These are phyloP conservation scores for Lycodopsis pacificus DNA, from an alignment of 2,797 vertebrate species.

Conservation along the genomic window DNA sequence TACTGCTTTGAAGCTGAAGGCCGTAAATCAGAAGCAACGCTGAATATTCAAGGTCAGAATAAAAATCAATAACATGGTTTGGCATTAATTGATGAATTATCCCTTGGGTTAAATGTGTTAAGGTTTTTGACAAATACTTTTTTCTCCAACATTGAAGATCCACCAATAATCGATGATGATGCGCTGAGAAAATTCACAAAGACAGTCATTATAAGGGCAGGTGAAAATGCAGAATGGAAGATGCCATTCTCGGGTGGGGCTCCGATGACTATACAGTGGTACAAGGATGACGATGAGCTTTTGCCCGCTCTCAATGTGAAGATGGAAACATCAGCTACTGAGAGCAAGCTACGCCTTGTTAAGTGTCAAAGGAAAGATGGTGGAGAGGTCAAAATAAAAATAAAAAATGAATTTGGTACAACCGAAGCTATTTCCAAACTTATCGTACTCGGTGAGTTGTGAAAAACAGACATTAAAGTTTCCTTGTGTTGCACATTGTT, in stretches of 20 bases:
- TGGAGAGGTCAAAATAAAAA: slow-evolving; percentile 88
- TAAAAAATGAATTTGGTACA: slow-evolving; percentile 88
- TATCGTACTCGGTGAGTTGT: slow-evolving; percentile 87
- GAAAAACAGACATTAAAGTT: background rate
- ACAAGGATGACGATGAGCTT: slow-evolving; percentile 86
- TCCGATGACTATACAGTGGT: slow-evolving; percentile 87
- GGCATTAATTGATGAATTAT: background rate
- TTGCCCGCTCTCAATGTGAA: slow-evolving; percentile 73
- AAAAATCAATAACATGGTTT: background rate
- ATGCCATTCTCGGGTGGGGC: slow-evolving; percentile 85
- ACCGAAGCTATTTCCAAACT: slow-evolving; percentile 84
- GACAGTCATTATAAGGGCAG: slow-evolving; percentile 85
- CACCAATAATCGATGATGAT: slow-evolving; percentile 85
- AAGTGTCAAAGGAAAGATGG: slow-evolving; percentile 86
- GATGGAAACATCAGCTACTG: slow-evolving; percentile 80
- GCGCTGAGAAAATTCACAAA: slow-evolving; percentile 83
- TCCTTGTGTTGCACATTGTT: background rate
- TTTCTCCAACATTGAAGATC: slow-evolving; percentile 78
- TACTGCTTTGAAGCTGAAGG: slow-evolving; percentile 90
- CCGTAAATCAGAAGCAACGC: slow-evolving; percentile 86
- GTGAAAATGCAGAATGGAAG: slow-evolving; percentile 86
- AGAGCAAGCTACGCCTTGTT: slow-evolving; percentile 83
- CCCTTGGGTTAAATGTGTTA: background rate
- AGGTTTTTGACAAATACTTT: background rate
- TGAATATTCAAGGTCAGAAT: slow-evolving; percentile 85